These are phyloP conservation scores for Bruchidius siliquastri DNA, from an alignment of 2,888 invertebrate species.

Conservation along the genomic window DNA sequence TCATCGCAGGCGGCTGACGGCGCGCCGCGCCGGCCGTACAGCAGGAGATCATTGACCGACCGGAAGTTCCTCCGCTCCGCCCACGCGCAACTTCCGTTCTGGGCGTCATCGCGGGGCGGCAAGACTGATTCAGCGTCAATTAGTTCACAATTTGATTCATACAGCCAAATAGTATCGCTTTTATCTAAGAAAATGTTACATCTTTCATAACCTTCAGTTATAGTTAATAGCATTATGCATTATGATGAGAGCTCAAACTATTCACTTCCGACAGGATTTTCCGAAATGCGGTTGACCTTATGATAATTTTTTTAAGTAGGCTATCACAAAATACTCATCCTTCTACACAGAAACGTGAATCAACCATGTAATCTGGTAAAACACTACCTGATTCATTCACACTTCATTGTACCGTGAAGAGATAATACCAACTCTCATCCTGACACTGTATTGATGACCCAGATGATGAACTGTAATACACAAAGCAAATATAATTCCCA, in stretches of 20 bases:
- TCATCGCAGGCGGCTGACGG: neutral
- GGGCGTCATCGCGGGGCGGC: constrained; percentile 12
- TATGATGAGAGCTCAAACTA: too few species aligned
- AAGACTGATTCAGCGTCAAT: neutral
- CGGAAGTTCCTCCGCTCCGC: constrained; percentile 28
- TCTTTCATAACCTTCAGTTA: too few species aligned
- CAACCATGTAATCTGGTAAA: neutral
- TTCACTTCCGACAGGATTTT: neutral
- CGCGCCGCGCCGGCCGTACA: neutral
- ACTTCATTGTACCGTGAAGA: neutral
- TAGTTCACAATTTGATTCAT: too few species aligned
- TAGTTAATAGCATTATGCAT: too few species aligned
- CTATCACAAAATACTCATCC: neutral
- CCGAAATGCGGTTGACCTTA: neutral
- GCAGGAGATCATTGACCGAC: constrained; percentile 28
- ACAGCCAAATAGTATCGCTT: too few species aligned
- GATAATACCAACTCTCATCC: neutral
- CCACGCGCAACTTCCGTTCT: constrained; percentile 24
- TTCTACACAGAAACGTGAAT: neutral
- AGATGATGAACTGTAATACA: neutral
- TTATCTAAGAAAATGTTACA: too few species aligned
- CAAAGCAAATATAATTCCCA: neutral
- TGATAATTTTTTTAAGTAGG: neutral
- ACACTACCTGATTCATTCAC: neutral
- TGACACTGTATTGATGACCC: neutral